Base-by-base conservation (phyloP, 2,797 vertebrate species). In the Gephyroberyx darwinii region DNA sequence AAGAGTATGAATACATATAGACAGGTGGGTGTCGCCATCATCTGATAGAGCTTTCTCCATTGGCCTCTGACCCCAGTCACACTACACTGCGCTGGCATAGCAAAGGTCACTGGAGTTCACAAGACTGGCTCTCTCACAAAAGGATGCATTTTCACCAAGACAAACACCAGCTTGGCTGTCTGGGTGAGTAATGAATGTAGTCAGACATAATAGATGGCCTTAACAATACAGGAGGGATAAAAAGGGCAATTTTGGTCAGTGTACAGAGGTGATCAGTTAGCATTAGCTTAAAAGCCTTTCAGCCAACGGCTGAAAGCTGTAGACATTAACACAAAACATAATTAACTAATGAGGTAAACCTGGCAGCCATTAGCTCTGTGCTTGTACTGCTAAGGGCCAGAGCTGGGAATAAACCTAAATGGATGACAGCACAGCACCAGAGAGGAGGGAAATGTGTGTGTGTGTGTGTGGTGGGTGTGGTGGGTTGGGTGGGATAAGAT, bases 281-380 rank as follows among this genome's bases (percentile, higher is more conserved):
- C 65, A 82, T 83, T 61, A 81, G 68, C 62, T 74, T 71, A 69
- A 88, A 85, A 84, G 77, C 67, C 69, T 74, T 75, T 76, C 17
- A 75, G 74, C 69, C 37, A 69, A 78, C 61, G 71, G 65, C 75
- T 81, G 52, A 77, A 75, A 82, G 71, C 72, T 70, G 67, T 64
- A 64, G 80, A 83, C 81, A 71, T 75, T 80, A 81, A 88, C 74
- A 75, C 63, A 74, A 80, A 87, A 85, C 76, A 88, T 78, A 82
- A 91, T 90, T 85, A 88, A 85, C 83, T 80, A 88, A 90, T 90
- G 83, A 87, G 77, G 76, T 72, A 77, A 87, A 84, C 47, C 75
- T 70, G 78, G 66, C 78, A 77, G 88, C 80, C 74, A 87, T 89
- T 89, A 88, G 74, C 56, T 17, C 50, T 30, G 73, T 66, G 65